These are phyloP conservation scores for Pica pica DNA, from an alignment of 2,113 vertebrate species.

Conservation along the genomic window DNA sequence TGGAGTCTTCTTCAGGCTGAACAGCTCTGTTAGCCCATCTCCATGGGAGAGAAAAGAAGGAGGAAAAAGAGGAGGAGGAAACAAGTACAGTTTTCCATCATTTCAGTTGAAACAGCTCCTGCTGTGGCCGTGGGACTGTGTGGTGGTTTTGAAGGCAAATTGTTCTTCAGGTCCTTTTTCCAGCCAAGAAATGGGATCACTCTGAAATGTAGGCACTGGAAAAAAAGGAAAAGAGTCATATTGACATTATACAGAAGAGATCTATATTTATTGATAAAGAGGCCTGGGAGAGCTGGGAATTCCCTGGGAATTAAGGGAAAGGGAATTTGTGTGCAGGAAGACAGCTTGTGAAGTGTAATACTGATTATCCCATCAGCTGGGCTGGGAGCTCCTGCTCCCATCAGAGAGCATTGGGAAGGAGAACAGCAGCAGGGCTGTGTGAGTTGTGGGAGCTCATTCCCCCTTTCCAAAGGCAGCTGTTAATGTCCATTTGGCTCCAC, in stretches of 20 bases:
- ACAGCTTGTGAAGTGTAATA: neutral
- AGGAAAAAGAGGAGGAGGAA: neutral
- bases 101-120: neutral
- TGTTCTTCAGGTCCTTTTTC: neutral
- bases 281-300: neutral
- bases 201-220: neutral
- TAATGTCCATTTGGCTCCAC: neutral
- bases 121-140: neutral
- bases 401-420: accelerated
- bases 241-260: neutral
- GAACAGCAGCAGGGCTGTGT: neutral
- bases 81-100: neutral
- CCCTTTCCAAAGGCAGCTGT: neutral
- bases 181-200: neutral
- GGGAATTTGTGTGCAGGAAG: neutral
- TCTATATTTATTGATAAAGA: neutral
- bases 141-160: neutral
- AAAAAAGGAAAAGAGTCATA: neutral
- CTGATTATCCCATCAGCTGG: neutral
- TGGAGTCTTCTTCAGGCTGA: neutral
- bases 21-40: neutral
- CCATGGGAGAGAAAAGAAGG: neutral
- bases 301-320: neutral
- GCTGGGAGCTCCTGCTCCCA: neutral
- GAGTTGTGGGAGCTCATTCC: neutral